Base-by-base conservation (phyloP, 2,113 vertebrate genomes). In the Stegostoma tigrinum region DNA sequence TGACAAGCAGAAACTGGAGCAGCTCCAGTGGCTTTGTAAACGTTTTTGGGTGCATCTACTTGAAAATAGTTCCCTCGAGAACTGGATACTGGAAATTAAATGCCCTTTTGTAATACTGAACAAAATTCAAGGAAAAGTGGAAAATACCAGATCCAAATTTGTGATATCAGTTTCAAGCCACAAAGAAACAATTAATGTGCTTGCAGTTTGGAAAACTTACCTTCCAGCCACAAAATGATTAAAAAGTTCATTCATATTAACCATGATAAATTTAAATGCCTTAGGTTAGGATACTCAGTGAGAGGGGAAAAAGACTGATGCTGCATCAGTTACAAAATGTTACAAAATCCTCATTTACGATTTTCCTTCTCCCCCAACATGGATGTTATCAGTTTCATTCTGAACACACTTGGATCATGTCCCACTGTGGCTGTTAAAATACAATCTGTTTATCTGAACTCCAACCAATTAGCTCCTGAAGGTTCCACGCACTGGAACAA, bases 381-480 rank as follows among this genome's bases (percentile, higher is more conserved):
- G 89, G 61, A 66, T 24, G n/a, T 72, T 72, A 95, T 95, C 68
- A 72, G 14, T 94, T 12, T 48, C 48, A 27, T 34, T 95, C 5
- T 95, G 24, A 52, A 5, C 42, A 95, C 45, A 95, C 68, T 52
- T 52, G 94, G 94, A 72, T 95, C 94, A 42, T 95, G 42, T 67
- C 34, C 34, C 42, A 61, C 89, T 93, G 89, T 72, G 94, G 68
- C 45, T 72, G 94, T 90, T 90, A 15, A 52, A 90, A 90, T 90
- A 52, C 48, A 55, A 90, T 90, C 87, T 90, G 87, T 95, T 95
- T 95, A 95, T 95, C 94, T 95, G 38, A 34, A 95, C 94, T 95
- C 94, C 24, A 5, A 95, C 68, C 66, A 72, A 95, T 61, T 95
- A 72, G 68, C 45, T 70, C 67, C 94, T 95, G 67, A 95, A 72